phyloP scores from a whole-genome alignment of 2,888 invertebrate genomes.

The Leucophora obtusa region DNA sequence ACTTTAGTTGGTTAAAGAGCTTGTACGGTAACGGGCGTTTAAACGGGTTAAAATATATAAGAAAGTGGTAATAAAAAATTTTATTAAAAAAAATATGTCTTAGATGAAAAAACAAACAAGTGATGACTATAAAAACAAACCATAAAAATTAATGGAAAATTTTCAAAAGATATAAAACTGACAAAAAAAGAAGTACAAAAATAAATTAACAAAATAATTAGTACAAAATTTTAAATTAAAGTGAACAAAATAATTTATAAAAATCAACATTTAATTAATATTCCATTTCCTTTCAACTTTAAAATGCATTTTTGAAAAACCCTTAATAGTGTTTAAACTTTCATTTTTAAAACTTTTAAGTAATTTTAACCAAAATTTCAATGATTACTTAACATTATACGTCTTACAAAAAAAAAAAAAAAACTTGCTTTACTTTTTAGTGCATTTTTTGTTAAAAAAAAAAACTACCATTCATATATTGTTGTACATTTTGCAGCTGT shows the following conservation, averaged over 20 bases:
- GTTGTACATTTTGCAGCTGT: slow-evolving; percentile 56
- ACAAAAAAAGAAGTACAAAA: background rate
- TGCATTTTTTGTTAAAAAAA: slow-evolving; percentile 41
- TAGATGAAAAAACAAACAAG: slow-evolving; percentile 7
- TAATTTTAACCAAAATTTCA: slow-evolving; percentile 3
- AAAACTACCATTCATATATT: background rate
- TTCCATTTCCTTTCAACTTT: background rate
- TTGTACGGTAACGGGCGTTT: slow-evolving; percentile 54
- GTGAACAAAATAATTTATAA: background rate
- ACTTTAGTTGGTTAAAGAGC: slow-evolving; percentile 55
- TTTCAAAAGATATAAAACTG: background rate
- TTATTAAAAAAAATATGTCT: background rate
- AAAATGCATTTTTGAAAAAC: background rate
- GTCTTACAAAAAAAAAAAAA: slow-evolving; percentile 14
- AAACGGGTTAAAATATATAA: slow-evolving; percentile 37
- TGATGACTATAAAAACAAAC: slow-evolving; percentile 4
- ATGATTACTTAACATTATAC: slow-evolving; percentile 42
- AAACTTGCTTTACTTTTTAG: slow-evolving; percentile 41
- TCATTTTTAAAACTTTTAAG: slow-evolving; percentile 29
- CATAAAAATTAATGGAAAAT: background rate
- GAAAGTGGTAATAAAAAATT: slow-evolving; percentile 44
- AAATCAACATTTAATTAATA: background rate
- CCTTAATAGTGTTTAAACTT: slow-evolving; percentile 8
- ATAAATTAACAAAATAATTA: background rate
- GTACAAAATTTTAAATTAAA: background rate